Percentiles rank a stretch among this genome's conserved stretches.
Conservation (phyloP, 2,888 invertebrate genomes). For the Elgonia sp. region DNA sequence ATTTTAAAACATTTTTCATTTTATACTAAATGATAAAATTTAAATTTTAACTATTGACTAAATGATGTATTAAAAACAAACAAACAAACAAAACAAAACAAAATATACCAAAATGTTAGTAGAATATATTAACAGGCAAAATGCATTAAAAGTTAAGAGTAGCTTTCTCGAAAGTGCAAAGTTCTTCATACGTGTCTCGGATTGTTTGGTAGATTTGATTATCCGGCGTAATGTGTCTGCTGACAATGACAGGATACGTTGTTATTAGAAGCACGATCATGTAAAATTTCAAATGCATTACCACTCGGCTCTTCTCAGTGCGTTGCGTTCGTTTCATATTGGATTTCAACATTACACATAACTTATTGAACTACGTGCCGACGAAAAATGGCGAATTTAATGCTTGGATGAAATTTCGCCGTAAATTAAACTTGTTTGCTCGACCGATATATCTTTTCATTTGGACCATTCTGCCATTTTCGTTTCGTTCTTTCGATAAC, state of each 20-base stretch:
- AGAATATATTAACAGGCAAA: neutral
- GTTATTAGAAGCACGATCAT: slow-evolving; percentile 61
- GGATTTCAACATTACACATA: slow-evolving; percentile 55
- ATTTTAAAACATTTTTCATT: no score
- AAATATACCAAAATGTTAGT: no score
- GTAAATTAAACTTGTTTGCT: slow-evolving; percentile 44
- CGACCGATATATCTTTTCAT: slow-evolving; percentile 38
- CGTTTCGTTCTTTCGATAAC: slow-evolving; percentile 17
- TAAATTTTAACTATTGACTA: no score
- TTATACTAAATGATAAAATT: no score
- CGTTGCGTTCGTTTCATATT: slow-evolving; percentile 42
- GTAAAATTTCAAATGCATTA: slow-evolving; percentile 68
- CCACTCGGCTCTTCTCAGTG: slow-evolving; percentile 4
- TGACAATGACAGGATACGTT: slow-evolving; percentile 54
- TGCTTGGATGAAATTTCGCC: slow-evolving; percentile 43
- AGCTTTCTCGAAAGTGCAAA: slow-evolving; percentile 27
- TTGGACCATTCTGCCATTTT: slow-evolving; percentile 21
- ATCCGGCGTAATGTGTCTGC: slow-evolving; percentile 39
- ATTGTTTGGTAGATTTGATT: slow-evolving; percentile 50
- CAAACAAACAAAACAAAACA: no score
- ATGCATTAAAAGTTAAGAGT: neutral
- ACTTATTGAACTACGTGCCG: slow-evolving; percentile 60
- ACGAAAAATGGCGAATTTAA: slow-evolving; percentile 53
- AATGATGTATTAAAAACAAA: no score
- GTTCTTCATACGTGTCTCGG: neutral